Conservation (phyloP, 2,113 vertebrate species). For the Cheilinus undulatus region DNA sequence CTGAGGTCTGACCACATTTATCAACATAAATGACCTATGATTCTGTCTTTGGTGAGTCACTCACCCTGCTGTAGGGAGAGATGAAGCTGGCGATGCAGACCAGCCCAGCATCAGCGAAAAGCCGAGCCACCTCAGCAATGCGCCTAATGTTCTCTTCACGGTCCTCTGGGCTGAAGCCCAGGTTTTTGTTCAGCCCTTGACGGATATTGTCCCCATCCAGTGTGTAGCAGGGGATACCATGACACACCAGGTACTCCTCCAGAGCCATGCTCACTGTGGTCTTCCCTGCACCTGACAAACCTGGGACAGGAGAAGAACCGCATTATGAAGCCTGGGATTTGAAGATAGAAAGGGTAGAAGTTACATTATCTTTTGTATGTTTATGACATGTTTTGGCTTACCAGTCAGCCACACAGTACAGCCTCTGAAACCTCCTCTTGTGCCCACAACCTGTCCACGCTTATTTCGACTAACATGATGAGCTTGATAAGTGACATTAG, state of each 20-base stretch:
- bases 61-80: slow-evolving; percentile 94
- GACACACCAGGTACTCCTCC: slow-evolving; percentile 97
- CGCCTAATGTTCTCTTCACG: slow-evolving; percentile 97
- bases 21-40: neutral
- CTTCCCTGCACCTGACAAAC: slow-evolving; percentile 95
- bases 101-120: slow-evolving; percentile 97
- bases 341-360: neutral
- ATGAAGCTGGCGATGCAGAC: slow-evolving; percentile 98
- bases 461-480: slow-evolving; percentile 98
- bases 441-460: slow-evolving; percentile 96
- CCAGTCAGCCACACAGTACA: slow-evolving; percentile 98
- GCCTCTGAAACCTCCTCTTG: slow-evolving; percentile 95
- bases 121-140: slow-evolving; percentile 95
- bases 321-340: neutral
- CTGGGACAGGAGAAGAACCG: slow-evolving; percentile 70
- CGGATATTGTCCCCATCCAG: slow-evolving; percentile 98
- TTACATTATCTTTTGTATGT: neutral
- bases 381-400: slow-evolving; percentile 64
- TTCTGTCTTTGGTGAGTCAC: slow-evolving; percentile 26
- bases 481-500: slow-evolving; percentile 98
- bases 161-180: slow-evolving; percentile 96
- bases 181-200: slow-evolving; percentile 96
- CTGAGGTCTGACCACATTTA: neutral
- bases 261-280: slow-evolving; percentile 98
- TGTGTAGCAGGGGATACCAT: slow-evolving; percentile 97